Percentiles rank a stretch among this genome's conserved stretches.
Conservation (phyloP, 1,140 invertebrate species). For the Pygmarrhopalites habei region DNA sequence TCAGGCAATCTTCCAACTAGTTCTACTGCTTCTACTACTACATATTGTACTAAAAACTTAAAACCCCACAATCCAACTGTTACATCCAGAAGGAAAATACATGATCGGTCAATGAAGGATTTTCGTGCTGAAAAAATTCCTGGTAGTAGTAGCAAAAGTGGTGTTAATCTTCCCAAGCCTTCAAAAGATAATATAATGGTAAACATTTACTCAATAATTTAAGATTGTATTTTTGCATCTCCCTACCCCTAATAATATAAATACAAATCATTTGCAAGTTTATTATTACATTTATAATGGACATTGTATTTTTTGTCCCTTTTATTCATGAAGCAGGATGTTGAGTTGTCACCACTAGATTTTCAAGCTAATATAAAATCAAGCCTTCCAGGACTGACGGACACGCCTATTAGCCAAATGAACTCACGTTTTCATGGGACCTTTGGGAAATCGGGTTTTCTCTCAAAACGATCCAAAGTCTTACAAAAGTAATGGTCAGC, state of each 20-base stretch:
- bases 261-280: too few species aligned
- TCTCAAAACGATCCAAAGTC: background rate
- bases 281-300: too few species aligned
- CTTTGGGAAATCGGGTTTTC: background rate
- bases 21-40: background rate
- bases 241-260: too few species aligned
- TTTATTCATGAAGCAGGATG: too few species aligned
- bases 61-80: background rate
- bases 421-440: background rate
- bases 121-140: background rate
- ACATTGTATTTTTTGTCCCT: too few species aligned
- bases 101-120: background rate
- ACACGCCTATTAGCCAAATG: background rate
- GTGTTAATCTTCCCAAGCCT: background rate
- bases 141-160: background rate
- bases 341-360: background rate
- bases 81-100: background rate
- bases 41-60: background rate
- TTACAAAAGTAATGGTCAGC: background rate
- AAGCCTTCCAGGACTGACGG: background rate
- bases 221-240: background rate
- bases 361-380: background rate
- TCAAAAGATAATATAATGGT: background rate
- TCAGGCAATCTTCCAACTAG: background rate
- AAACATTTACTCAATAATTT: background rate